Evolutionary conservation across 2,888 invertebrate genomes (phyloP).

Genomic region (Leistus spinibarbis): DNA sequence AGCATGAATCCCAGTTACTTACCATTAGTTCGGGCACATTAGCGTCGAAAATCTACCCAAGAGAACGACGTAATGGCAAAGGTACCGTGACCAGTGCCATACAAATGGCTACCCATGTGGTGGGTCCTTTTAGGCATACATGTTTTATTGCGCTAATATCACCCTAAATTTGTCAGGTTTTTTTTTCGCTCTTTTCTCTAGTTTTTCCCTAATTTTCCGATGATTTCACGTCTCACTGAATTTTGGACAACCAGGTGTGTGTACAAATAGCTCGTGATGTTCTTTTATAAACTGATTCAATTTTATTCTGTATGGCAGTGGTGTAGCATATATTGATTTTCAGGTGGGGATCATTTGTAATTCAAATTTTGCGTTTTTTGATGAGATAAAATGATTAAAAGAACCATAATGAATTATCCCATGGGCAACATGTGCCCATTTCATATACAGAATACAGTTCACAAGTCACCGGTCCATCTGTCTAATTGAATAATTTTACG

Average conservation of each 20-base stretch:
- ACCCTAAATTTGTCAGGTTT: constrained; percentile 33
- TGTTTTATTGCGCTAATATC: constrained; percentile 34
- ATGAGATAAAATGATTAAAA: too few relatives aligned
- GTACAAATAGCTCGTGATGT: constrained; percentile 35
- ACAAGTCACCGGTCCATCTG: too few relatives aligned
- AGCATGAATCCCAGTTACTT: not conserved
- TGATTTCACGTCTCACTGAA: constrained; percentile 54
- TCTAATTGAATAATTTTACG: too few relatives aligned
- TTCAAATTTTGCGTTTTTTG: too few relatives aligned
- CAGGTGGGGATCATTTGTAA: too few relatives aligned
- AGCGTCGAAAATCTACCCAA: not conserved
- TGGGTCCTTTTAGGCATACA: constrained; percentile 13
- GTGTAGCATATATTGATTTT: not conserved
- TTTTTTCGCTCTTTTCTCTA: constrained; percentile 21
- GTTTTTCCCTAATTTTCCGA: constrained; percentile 54
- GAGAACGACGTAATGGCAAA: not conserved
- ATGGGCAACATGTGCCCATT: too few relatives aligned
- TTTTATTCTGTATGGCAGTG: not conserved
- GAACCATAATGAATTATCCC: too few relatives aligned
- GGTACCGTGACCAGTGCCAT: constrained; percentile 5
- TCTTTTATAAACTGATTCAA: constrained; percentile 31
- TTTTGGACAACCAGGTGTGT: constrained; percentile 50
- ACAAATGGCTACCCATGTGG: constrained; percentile 9
- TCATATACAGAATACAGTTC: too few relatives aligned
- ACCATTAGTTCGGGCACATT: constrained; percentile 1